Conservation (phyloP, 2,888 invertebrate species). For the Drosophila seclusa region DNA sequence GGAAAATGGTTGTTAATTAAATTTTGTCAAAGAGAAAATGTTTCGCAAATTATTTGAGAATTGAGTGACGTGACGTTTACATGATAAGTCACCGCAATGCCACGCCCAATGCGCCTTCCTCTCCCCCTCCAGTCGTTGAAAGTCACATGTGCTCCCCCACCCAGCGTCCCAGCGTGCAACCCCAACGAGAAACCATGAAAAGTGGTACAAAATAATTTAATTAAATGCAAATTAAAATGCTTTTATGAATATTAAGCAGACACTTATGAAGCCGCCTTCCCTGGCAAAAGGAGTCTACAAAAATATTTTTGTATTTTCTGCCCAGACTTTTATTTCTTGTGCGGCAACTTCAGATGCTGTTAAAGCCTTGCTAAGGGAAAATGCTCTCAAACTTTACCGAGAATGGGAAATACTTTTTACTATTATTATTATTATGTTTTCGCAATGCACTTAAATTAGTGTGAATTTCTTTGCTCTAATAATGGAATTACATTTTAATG, state of each 20-base stretch:
- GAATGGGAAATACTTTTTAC: not conserved
- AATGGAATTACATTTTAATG: slow-evolving; percentile 14
- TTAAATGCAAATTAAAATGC: slow-evolving; percentile 81
- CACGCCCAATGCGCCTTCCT: slow-evolving; percentile 17
- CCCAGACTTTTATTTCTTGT: not conserved
- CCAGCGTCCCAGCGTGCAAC: not conserved
- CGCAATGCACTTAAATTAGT: slow-evolving; percentile 22
- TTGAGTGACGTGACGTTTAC: slow-evolving; percentile 60
- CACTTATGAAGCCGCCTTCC: slow-evolving; percentile 38
- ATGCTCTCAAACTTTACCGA: slow-evolving; percentile 25
- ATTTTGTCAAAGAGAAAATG: slow-evolving; percentile 47
- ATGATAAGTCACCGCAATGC: not conserved
- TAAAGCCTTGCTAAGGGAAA: slow-evolving; percentile 20
- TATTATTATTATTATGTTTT: slow-evolving; percentile 12
- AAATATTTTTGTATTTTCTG: not conserved
- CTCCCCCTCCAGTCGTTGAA: not conserved
- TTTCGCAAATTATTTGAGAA: slow-evolving; percentile 61
- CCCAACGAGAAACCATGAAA: not conserved
- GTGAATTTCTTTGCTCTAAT: slow-evolving; percentile 17
- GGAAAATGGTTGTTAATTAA: slow-evolving; percentile 53
- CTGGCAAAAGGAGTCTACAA: not conserved
- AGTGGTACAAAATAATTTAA: slow-evolving; percentile 67
- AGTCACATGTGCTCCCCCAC: slow-evolving; percentile 24
- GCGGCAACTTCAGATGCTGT: not conserved
- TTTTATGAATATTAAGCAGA: slow-evolving; percentile 75